A percentile compares a stretch with the other conserved stretches of the same genome.
Evolutionary conservation across 2,888 invertebrate species (phyloP).

Genomic region (Iselma pallidipennis): DNA sequence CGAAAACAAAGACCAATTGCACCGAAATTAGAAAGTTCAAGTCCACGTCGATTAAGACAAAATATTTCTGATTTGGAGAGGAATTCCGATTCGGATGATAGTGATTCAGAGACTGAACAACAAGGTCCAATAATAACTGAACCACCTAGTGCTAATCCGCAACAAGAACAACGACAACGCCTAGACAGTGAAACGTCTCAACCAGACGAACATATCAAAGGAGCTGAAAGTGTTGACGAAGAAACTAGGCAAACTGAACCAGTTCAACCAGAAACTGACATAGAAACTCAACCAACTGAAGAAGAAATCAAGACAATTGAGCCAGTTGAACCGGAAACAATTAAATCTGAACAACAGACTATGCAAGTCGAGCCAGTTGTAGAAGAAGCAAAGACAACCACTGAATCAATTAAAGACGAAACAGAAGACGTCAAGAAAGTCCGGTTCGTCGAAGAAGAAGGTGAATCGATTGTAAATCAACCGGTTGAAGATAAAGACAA

Average conservation of each 20-base stretch:
- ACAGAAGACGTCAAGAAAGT: not conserved
- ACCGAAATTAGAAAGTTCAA: slow-evolving; percentile 60
- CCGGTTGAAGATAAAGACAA: not conserved
- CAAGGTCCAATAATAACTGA: slow-evolving; percentile 19
- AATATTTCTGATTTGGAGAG: slow-evolving; percentile 50
- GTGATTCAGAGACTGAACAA: slow-evolving; percentile 38
- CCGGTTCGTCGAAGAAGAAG: not conserved
- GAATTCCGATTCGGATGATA: slow-evolving; percentile 42
- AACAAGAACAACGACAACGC: not conserved
- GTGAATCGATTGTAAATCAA: not conserved
- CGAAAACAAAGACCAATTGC: slow-evolving; percentile 82
- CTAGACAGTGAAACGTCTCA: not conserved
- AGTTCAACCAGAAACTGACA: no score
- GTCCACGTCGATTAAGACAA: slow-evolving; percentile 14
- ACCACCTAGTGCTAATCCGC: slow-evolving; percentile 16
- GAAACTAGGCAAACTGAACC: not conserved
- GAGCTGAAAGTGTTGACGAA: not conserved
- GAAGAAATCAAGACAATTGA: not conserved
- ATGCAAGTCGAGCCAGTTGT: slow-evolving; percentile 13
- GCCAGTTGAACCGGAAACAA: slow-evolving; percentile 10
- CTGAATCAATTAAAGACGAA: not conserved
- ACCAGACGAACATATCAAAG: not conserved
- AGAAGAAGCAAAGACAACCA: not conserved
- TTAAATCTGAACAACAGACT: slow-evolving; percentile 10
- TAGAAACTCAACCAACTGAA: no score